A percentile compares a stretch with the other conserved stretches of the same genome.
phyloP scores from a whole-genome alignment of 92 coral and sea anemone species.

The Epizoanthus rinbou region DNA sequence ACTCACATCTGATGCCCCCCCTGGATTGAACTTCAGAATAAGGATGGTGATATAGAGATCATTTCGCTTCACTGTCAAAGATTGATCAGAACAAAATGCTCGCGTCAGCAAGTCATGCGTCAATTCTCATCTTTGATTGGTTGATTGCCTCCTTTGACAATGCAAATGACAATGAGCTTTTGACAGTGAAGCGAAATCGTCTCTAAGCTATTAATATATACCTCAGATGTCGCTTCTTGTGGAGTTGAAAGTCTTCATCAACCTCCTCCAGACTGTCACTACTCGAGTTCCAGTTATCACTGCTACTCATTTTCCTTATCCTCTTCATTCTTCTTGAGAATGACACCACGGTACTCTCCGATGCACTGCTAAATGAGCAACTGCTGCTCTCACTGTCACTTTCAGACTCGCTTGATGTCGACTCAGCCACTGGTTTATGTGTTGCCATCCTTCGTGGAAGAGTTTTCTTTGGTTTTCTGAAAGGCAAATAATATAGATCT shows the following conservation, averaged over 20 bases:
- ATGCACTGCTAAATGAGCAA: conserved; percentile 9
- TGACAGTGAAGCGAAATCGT: too few species aligned
- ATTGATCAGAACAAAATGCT: too few species aligned
- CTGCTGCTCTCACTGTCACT: conserved; percentile 11
- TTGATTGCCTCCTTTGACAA: too few species aligned
- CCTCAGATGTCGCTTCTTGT: conserved; percentile 15
- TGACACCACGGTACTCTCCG: conserved; percentile 20
- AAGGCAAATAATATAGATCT: too few species aligned
- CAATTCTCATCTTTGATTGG: too few species aligned
- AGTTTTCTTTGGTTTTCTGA: conserved; percentile 20
- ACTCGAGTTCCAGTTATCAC: background rate
- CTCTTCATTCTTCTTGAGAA: background rate
- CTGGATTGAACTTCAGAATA: too few species aligned
- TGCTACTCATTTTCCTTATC: background rate
- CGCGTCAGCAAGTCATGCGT: too few species aligned
- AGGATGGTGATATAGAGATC: too few species aligned
- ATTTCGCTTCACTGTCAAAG: too few species aligned
- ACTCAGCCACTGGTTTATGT: conserved; percentile 1
- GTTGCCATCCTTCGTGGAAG: conserved; percentile 26
- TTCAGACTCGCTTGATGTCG: background rate
- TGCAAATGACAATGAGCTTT: too few species aligned
- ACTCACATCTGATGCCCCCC: too few species aligned
- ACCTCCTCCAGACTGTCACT: conserved; percentile 14
- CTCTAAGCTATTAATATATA: too few species aligned
- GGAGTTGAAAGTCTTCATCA: conserved; percentile 26